These are phyloP conservation scores for Lipotes vexillifer DNA, from an alignment of 2,113 vertebrate genomes.

Conservation along the genomic window DNA sequence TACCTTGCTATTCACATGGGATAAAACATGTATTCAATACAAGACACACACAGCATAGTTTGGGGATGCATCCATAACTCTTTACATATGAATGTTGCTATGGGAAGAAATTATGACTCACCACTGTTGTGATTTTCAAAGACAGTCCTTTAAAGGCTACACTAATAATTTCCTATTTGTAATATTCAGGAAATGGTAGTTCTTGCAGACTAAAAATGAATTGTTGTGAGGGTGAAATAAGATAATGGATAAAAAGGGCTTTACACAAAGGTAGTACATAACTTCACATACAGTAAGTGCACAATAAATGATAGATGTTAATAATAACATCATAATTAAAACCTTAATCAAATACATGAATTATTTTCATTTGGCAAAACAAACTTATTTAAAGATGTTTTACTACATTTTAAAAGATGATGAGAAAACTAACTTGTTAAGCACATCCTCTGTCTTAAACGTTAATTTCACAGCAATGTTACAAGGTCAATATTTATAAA, in stretches of 20 bases:
- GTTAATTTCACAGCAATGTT: not conserved
- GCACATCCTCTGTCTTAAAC: not conserved
- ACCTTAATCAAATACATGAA: not conserved
- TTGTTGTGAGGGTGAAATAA: not conserved
- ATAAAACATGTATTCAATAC: not conserved
- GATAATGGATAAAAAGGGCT: not conserved
- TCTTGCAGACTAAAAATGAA: not conserved
- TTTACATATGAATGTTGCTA: not conserved
- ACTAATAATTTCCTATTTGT: not conserved
- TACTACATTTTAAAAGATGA: not conserved
- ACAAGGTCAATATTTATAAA: not conserved
- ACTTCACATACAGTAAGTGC: not conserved
- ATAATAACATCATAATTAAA: not conserved
- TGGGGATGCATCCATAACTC: not conserved
- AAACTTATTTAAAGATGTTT: not conserved
- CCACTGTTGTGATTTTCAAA: not conserved
- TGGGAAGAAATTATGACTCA: not conserved
- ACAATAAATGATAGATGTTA: not conserved
- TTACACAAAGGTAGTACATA: not conserved
- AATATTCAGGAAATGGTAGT: not conserved
- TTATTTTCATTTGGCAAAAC: conserved; percentile 12
- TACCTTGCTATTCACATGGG: not conserved
- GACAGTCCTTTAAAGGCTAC: not conserved
- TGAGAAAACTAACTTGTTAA: not conserved
- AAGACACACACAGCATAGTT: not conserved